Evolutionary conservation across 2,888 invertebrate species (phyloP), one percentile per base, ranked within the genome.

Genomic region (Piscicola geometra): DNA sequence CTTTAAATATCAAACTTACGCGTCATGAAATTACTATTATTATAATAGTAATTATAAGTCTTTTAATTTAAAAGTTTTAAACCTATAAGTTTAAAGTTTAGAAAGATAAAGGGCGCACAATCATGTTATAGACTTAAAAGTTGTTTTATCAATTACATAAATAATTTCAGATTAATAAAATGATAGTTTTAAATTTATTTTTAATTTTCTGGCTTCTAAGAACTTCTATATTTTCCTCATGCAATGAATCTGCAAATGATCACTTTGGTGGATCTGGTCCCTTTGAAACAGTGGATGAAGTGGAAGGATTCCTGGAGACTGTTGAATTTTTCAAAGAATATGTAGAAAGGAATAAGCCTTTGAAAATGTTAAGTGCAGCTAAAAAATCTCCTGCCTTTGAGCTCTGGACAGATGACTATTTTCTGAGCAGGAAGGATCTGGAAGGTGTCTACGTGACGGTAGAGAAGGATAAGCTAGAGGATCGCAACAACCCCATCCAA

Each of bases 381-480:
- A 81, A 79, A 47, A 35, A 79, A 30, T 83, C 83, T 1, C 79
- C 80, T 18, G 83, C 83, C 3, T 82, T 81, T 76, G 60, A 60
- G 2, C 77, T 80, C 68, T 85, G 85, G 85, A 81, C 81, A 3
- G 84, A 84, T 75, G 82, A 83, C 25, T 84, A 84, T 77, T 84
- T 84, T 71, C 64, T 82, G 70, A 68, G 77, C 2, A 68, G 81
- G 0, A 78, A 80, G n/a, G 77, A 82, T 35, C 78, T 82, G n/a
- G 75, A 72, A 5, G 81, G 81, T 52, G 75, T 80, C 36, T 33
- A 25, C 12, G 81, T 84, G 25, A 71, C 79, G 1, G 81, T 84
- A 32, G 85, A 85, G 79, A 83, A 82, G 0, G 77, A 70, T 73
- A 85, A 85, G 78, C 84, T 85, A 71, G 85, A 85, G 77, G 80